These are phyloP conservation scores for Papilio aristodemus DNA, from an alignment of 1,140 invertebrate genomes.

Conservation along the genomic window DNA sequence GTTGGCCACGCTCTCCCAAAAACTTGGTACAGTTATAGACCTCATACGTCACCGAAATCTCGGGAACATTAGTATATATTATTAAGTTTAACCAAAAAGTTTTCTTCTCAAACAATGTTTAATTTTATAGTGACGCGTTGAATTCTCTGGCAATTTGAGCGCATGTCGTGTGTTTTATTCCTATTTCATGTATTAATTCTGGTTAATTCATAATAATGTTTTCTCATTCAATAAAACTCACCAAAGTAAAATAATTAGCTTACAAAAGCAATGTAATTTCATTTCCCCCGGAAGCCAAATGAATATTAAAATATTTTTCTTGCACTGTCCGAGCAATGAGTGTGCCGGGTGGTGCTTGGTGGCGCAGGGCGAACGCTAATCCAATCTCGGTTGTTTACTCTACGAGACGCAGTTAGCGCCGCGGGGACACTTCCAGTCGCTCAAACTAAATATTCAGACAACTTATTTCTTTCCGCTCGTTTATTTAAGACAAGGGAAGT, in stretches of 20 bases:
- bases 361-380: background rate
- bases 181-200: too few relatives aligned
- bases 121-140: background rate
- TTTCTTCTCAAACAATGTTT: background rate
- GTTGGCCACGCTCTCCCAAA: too few relatives aligned
- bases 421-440: background rate
- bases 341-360: background rate
- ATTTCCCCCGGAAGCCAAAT: background rate
- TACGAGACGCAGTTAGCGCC: background rate
- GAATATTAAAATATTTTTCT: background rate
- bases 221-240: background rate
- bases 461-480: constrained; percentile 4
- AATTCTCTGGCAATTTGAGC: background rate
- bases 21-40: too few relatives aligned
- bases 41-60: too few relatives aligned
- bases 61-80: constrained; percentile 17
- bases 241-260: too few relatives aligned
- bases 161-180: too few relatives aligned
- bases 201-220: too few relatives aligned
- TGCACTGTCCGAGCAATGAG: background rate
- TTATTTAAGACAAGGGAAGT: constrained; percentile 11
- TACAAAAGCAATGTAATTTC: background rate
- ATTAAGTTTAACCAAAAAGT: background rate
- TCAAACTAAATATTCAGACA: background rate
- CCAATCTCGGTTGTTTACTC: background rate